Conservation (phyloP, 2,113 vertebrate genomes). For the Neotragus pygmaeus region DNA sequence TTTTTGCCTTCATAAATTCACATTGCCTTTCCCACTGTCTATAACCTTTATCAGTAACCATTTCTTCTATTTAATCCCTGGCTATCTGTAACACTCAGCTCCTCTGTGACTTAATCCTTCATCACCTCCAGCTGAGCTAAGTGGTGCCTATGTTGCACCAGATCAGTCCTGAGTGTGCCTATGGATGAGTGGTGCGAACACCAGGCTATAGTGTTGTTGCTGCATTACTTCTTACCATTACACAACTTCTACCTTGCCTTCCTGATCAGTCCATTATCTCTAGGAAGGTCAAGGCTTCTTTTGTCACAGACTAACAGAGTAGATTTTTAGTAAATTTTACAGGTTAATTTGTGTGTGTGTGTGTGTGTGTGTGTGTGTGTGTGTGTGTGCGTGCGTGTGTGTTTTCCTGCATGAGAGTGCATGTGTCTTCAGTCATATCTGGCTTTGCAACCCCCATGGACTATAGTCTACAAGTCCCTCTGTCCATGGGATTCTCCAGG, state of each 20-base stretch:
- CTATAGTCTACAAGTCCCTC: background rate
- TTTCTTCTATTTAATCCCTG: background rate
- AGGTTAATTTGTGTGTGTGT: background rate
- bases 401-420: background rate
- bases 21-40: accelerated
- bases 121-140: too few species aligned
- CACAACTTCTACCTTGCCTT: background rate
- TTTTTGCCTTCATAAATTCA: background rate
- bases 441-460: background rate
- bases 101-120: background rate
- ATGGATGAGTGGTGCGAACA: background rate
- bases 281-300: background rate
- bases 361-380: too few species aligned
- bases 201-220: background rate
- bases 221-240: background rate
- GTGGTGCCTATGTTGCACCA: accelerated
- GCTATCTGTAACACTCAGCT: background rate
- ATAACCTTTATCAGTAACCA: background rate
- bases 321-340: background rate
- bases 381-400: too few species aligned
- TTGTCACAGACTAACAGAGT: background rate
- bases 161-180: background rate
- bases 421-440: background rate
- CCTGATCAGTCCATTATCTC: background rate
- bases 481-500: background rate